Evolutionary conservation across 2,797 vertebrate species (phyloP).

Genomic region (Fringilla coelebs): DNA sequence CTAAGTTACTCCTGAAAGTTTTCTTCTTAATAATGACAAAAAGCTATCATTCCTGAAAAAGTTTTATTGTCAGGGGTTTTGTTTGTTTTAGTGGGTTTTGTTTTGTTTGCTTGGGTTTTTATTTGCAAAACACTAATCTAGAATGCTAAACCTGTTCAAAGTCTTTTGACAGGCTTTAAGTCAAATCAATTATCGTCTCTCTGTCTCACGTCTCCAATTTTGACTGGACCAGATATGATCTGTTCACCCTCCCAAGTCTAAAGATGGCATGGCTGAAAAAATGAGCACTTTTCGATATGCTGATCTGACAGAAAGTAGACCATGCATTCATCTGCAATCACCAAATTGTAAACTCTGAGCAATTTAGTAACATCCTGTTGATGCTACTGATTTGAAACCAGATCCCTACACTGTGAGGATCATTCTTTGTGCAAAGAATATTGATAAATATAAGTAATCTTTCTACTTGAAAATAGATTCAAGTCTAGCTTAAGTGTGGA

Average conservation of each 20-base stretch:
- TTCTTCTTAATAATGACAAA: neutral
- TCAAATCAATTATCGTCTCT: neutral
- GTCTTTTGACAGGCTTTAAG: neutral
- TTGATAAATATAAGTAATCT: neutral
- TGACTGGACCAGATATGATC: neutral
- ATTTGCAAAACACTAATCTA: neutral
- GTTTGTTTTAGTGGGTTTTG: neutral
- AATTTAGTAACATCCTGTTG: neutral
- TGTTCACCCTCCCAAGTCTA: neutral
- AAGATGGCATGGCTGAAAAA: neutral
- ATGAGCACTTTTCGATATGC: neutral
- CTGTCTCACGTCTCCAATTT: neutral
- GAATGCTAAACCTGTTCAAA: neutral
- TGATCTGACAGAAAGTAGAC: neutral
- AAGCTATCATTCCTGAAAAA: neutral
- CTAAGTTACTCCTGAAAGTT: neutral
- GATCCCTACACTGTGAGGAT: fast-evolving
- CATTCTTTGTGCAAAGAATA: neutral
- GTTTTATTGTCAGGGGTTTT: neutral
- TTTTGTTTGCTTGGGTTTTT: fast-evolving
- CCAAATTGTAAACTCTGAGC: neutral
- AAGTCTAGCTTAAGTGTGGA: neutral
- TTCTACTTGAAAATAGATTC: neutral
- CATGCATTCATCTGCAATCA: neutral
- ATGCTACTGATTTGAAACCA: neutral